Conservation (phyloP, 37 sponge, comb jelly and placozoan genomes). For the Beroe ovata region DNA sequence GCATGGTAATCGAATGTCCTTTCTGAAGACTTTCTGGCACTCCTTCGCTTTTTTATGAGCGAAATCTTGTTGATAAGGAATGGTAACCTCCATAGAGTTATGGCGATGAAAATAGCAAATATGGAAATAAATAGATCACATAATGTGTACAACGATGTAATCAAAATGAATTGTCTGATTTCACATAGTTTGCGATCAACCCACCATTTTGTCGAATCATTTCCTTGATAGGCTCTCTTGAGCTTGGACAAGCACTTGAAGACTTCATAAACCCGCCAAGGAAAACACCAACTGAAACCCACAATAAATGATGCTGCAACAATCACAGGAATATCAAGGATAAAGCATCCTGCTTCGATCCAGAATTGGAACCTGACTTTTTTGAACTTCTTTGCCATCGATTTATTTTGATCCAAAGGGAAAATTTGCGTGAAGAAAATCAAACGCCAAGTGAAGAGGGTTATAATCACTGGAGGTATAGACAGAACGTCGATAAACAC, state of each 20-base stretch:
- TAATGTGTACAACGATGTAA: not conserved
- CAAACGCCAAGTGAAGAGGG: slow-evolving; percentile 32
- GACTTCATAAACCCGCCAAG: slow-evolving; percentile 6
- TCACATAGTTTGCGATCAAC: not conserved
- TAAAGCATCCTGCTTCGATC: not conserved
- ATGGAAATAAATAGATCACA: slow-evolving; percentile 21
- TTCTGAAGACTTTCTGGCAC: not conserved
- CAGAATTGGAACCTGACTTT: slow-evolving; percentile 43
- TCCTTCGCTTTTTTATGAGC: not conserved
- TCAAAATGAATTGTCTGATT: not conserved
- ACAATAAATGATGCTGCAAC: not conserved
- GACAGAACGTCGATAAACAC: slow-evolving; percentile 9
- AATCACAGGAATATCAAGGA: slow-evolving; percentile 10
- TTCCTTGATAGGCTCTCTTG: not conserved
- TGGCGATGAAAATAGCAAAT: not conserved
- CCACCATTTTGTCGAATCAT: not conserved
- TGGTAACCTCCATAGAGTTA: slow-evolving; percentile 40
- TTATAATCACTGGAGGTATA: slow-evolving; percentile 36
- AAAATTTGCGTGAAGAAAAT: slow-evolving; percentile 25
- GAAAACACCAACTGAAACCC: slow-evolving; percentile 34
- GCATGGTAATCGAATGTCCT: not conserved
- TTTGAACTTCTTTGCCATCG: slow-evolving; percentile 33
- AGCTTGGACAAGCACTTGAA: not conserved
- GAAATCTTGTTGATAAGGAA: not conserved
- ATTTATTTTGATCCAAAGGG: not conserved